Evolutionary conservation across 2,888 invertebrate species (phyloP), one percentile per base, ranked within the genome.

Genomic region (Morinoia aosen): DNA sequence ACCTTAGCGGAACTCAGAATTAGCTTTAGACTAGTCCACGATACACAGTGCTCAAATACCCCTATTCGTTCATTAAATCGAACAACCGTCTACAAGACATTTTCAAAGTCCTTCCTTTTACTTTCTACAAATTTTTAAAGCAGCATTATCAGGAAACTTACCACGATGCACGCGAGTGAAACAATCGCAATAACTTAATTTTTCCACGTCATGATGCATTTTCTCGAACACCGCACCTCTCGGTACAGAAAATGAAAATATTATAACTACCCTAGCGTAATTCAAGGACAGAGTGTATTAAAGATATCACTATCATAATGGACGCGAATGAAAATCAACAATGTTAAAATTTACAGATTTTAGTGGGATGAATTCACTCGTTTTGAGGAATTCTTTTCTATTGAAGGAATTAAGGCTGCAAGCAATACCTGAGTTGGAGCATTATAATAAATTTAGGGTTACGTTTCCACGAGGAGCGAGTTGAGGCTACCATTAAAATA

Each of bases 301-400:
- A 76, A 16, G 61, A 19, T 61, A 61, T 19, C 14, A 61, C 61
- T 61, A 61, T 19, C 61, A 61, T 33, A 25, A 10, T 76, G 76
- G 76, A 76, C 76, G 76, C 76, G 25, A 76, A 76, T 76, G 8
- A 76, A 25, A 33, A 76, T 33, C 76, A 76, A 76, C 76, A 33
- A 76, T 25, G 76, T 33, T 76, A 76, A 25, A 76, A 76, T 76
- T 76, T 33, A 48, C 25, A 90, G 39, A 90, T 48, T 10, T 90
- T 90, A 90, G 90, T 90, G 90, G 90, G 90, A 90, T 40, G 90
- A 90, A 90, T 90, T 90, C 90, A 90, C 90, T 90, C 0, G 61
- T 76, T 76, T 33, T 76, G 25, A 76, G 25, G 33, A 25, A 76
- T 2, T 10, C 76, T 10, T 3, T 16, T 33, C 76, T 16, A 76